Evolutionary conservation across 2,797 vertebrate genomes (phyloP), one percentile per base, ranked within the genome.

Genomic region (Hapalemur alaotrensis): DNA sequence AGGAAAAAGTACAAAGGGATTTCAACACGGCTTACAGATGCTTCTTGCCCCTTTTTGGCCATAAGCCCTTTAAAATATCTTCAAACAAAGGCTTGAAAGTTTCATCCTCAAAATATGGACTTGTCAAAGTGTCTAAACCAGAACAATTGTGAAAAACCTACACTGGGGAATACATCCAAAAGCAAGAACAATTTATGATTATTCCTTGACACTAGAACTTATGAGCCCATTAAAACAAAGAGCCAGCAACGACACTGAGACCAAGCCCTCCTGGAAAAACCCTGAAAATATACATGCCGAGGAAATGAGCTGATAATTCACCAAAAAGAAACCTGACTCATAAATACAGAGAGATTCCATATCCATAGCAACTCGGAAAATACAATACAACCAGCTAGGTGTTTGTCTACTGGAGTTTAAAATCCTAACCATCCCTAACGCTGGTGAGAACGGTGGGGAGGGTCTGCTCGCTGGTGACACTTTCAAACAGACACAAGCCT

Each of bases 301-400:
- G 30, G 1, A 75, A 90, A 82, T 54, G 43, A 88, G 78, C 54
- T 76, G 25, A 32, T 38, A 91, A 79, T 87, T 82, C 76, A 73
- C 43, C 72, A 28, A 78, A 79, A 95, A 50, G 75, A 95, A 95
- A 83, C 65, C n/a, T 12, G 35, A 80, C 67, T 72, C 46, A 88
- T 54, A 95, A 92, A 69, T 38, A 72, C 0, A 75, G 32, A 48
- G 5, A 65, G 75, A 89, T 72, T 59, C 48, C 35, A 38, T 73
- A 48, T 67, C 90, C 84, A 89, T 3, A 35, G 75, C 12, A 57
- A 93, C 61, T 65, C 46, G n/a, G 83, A 41, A 92, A 96, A 76
- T 35, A 78, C 32, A 79, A 89, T 18, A 48, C 20, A 70, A 70
- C 17, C 7, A 69, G 48, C n/a, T 14, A 63, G 11, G 18, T 32